Conservation (phyloP, 2,797 vertebrate species). For the Chrosomus eos region DNA sequence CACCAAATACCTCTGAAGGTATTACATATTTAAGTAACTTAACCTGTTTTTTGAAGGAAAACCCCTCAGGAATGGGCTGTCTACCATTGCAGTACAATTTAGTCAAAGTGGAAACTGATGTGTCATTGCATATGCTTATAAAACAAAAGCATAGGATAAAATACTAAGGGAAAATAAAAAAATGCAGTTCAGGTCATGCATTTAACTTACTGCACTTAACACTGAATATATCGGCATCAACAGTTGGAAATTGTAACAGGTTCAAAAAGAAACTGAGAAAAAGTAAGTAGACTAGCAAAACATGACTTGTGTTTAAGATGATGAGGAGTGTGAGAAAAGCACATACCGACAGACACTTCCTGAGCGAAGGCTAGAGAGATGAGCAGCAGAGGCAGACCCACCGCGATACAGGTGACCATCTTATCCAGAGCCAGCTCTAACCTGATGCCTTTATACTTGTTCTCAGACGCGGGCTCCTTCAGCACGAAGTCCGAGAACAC, state of each 20-base stretch:
- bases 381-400: conserved; percentile 91
- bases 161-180: not conserved
- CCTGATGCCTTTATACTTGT: conserved; percentile 84
- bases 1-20: not conserved
- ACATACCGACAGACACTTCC: conserved; percentile 89
- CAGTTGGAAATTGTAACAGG: not conserved
- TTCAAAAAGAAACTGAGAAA: not conserved
- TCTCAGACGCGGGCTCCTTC: conserved; percentile 84
- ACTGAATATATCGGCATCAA: too few species aligned
- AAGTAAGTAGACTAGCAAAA: too few species aligned
- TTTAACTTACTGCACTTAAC: not conserved
- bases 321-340: fast-evolving
- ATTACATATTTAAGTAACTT: not conserved
- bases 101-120: not conserved
- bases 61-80: not conserved
- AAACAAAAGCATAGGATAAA: not conserved
- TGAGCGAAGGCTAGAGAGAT: conserved; percentile 96
- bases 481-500: conserved; percentile 93
- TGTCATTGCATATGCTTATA: not conserved
- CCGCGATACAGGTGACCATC: conserved; percentile 89
- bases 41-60: not conserved
- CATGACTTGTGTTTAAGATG: not conserved
- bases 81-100: too few species aligned
- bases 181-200: not conserved
- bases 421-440: conserved; percentile 91